A percentile compares a stretch with the other conserved stretches of the same genome.
Conservation (phyloP, 2,113 vertebrate genomes). For the Ictalurus punctatus region DNA sequence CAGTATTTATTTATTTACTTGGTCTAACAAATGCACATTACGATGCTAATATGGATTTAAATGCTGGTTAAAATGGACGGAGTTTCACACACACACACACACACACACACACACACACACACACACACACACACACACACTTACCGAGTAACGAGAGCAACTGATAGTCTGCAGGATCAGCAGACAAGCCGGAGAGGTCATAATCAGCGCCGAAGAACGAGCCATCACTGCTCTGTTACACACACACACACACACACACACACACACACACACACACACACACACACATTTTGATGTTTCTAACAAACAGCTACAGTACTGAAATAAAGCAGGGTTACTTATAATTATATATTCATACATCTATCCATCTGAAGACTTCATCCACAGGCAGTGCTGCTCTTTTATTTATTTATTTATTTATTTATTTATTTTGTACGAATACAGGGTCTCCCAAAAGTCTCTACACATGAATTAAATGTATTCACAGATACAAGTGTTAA, state of each 20-base stretch:
- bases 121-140: background rate
- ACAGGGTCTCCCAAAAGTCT: too few species aligned
- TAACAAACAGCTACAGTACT: background rate
- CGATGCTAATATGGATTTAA: too few species aligned
- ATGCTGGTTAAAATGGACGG: background rate
- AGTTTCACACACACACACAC: conserved; percentile 1
- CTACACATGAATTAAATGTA: too few species aligned
- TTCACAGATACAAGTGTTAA: too few species aligned
- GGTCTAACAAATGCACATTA: background rate
- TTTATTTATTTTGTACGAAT: too few species aligned
- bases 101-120: background rate
- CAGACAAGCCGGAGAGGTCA: conserved; percentile 77
- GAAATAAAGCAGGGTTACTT: background rate
- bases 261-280: conserved; percentile 38
- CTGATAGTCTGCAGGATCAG: conserved; percentile 86
- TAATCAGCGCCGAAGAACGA: conserved; percentile 73
- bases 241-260: conserved; percentile 44
- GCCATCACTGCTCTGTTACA: conserved; percentile 77
- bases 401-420: too few species aligned
- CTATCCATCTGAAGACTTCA: background rate
- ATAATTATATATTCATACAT: background rate
- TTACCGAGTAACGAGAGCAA: conserved; percentile 91
- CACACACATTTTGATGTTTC: background rate
- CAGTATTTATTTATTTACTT: background rate
- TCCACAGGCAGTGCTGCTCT: background rate